A percentile compares a stretch with the other conserved stretches of the same genome.
phyloP scores from a whole-genome alignment of 2,797 vertebrate genomes.

The Hemitrygon akajei region DNA sequence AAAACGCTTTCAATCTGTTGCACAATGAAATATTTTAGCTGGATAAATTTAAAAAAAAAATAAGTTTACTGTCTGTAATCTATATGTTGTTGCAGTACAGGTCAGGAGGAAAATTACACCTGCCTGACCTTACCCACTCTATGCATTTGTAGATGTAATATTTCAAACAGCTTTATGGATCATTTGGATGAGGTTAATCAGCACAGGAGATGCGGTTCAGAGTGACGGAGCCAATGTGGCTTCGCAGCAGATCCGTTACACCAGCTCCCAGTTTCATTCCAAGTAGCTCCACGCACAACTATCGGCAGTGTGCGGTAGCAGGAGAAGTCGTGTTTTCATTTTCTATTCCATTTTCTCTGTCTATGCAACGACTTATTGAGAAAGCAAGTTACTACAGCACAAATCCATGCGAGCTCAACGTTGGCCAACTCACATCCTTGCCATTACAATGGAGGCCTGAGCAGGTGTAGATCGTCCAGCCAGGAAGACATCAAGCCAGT shows the following conservation, averaged over 20 bases:
- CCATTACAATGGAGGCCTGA: background rate
- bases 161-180: background rate
- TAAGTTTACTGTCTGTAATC: background rate
- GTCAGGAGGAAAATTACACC: background rate
- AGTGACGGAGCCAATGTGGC: background rate
- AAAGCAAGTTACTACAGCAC: background rate
- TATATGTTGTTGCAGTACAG: background rate
- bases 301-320: background rate
- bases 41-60: background rate
- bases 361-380: background rate
- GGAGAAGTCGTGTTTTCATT: background rate
- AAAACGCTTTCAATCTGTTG: slow-evolving; percentile 1
- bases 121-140: background rate
- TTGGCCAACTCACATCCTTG: background rate
- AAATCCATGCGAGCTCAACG: background rate
- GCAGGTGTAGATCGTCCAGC: background rate
- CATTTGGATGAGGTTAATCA: too few relatives aligned
- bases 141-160: background rate
- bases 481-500: background rate
- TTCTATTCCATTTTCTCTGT: background rate
- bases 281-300: background rate
- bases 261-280: background rate
- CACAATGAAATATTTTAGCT: background rate
- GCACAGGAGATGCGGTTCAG: background rate
- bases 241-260: background rate